phyloP scores from a whole-genome alignment of 2,797 vertebrate genomes.

The Pangasius larnaudii region DNA sequence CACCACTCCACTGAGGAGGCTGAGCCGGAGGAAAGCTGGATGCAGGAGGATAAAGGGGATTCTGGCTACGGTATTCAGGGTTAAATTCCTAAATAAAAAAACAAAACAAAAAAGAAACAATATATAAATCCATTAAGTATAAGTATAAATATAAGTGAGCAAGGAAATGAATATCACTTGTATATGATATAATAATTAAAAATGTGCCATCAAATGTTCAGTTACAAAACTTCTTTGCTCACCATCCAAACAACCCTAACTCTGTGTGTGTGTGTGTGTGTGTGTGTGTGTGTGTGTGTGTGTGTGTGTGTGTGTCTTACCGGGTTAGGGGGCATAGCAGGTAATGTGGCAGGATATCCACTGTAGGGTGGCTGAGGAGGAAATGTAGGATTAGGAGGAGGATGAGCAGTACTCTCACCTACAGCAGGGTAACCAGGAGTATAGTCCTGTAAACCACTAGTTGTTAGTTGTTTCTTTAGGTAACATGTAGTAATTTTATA shows the following conservation, averaged over 20 bases:
- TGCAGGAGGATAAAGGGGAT: constrained; percentile 14
- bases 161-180: neutral
- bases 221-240: too few species aligned
- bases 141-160: neutral
- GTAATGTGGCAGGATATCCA: constrained; percentile 41
- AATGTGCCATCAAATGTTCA: neutral
- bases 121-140: neutral
- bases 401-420: constrained; percentile 42
- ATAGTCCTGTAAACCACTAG: constrained; percentile 30
- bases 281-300: neutral
- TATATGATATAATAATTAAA: neutral
- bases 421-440: constrained; percentile 33
- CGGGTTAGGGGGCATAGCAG: constrained; percentile 42
- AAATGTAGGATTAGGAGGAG: constrained; percentile 51
- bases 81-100: neutral
- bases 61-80: neutral
- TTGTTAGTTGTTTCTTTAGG: neutral
- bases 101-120: neutral
- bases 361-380: constrained; percentile 58
- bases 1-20: constrained; percentile 23
- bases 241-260: neutral
- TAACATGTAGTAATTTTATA: neutral
- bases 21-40: constrained; percentile 11
- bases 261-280: neutral
- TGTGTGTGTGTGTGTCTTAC: constrained; percentile 11